Percentiles rank a stretch among this genome's conserved stretches.
Evolutionary conservation across 2,113 vertebrate species (phyloP).

Genomic region (Sminthopsis crassicaudata): DNA sequence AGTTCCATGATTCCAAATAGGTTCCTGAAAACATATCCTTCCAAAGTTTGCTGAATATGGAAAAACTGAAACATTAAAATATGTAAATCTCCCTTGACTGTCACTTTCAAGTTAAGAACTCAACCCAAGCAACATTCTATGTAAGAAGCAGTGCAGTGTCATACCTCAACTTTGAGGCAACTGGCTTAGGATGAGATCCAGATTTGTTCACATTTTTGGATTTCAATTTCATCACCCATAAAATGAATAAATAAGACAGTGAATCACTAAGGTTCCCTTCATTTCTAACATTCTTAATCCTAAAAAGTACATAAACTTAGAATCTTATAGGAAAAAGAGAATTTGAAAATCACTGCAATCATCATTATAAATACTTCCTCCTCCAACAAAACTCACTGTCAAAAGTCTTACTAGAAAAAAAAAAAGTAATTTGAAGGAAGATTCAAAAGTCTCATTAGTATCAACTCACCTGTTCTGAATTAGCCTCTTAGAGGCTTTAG

Average conservation of each 20-base stretch:
- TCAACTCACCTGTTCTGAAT: not conserved
- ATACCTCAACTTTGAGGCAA: not conserved
- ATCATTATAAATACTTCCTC: not conserved
- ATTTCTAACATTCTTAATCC: not conserved
- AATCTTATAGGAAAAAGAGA: not conserved
- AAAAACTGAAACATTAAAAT: slow-evolving; percentile 10
- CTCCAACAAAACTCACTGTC: not conserved
- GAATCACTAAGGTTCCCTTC: not conserved
- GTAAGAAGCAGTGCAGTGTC: not conserved
- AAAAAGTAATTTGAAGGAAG: not conserved
- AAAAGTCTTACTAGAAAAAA: not conserved
- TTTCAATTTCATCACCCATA: not conserved
- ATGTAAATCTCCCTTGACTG: not conserved
- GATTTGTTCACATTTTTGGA: not conserved
- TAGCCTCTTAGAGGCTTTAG: not conserved
- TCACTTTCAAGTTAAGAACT: not conserved
- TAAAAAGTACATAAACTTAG: not conserved
- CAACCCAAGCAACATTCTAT: not conserved
- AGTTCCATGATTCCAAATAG: slow-evolving; percentile 60
- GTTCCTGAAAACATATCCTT: slow-evolving; percentile 59
- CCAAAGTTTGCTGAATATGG: slow-evolving; percentile 45
- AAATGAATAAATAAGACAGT: not conserved
- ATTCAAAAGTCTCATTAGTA: not conserved
- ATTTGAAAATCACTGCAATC: not conserved
- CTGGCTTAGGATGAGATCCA: not conserved